Evolutionary conservation across 92 coral and sea anemone species (phyloP).

Genomic region (Epizoanthus ramosus): DNA sequence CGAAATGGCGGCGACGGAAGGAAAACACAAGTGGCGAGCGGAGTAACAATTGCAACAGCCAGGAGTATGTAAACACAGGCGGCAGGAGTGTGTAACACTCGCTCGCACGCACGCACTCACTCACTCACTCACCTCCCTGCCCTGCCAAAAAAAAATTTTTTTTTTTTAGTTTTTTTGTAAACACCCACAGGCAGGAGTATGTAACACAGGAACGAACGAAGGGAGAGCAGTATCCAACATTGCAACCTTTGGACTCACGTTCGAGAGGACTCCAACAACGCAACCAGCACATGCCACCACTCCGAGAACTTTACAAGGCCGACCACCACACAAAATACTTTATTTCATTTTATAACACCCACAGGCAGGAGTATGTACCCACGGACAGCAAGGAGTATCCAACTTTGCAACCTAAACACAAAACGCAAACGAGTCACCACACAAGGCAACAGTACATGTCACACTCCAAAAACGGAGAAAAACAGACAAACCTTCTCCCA

Average conservation of each 20-base stretch:
- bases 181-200: conserved; percentile 1
- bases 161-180: conserved; percentile 16
- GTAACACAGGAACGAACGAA: conserved; percentile 31
- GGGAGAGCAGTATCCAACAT: conserved; percentile 30
- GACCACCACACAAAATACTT: conserved; percentile 33
- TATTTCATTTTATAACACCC: conserved; percentile 29
- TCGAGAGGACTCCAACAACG: conserved; percentile 35
- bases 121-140: conserved; percentile 3
- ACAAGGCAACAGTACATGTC: no score
- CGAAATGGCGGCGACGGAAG: conserved; percentile 36
- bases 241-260: conserved; percentile 34
- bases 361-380: conserved; percentile 15
- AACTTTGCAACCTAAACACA: no score
- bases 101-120: no score
- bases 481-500: no score
- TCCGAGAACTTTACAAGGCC: conserved; percentile 28
- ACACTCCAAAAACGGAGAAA: no score
- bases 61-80: conserved; percentile 1
- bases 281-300: conserved; percentile 26
- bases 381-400: no score
- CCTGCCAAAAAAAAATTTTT: conserved; percentile 11
- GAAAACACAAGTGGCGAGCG: conserved; percentile 32
- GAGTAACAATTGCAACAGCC: conserved; percentile 18
- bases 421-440: no score
- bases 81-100: background rate